Evolutionary conservation across 2,113 vertebrate genomes (phyloP).

Genomic region (Echinops telfairi): DNA sequence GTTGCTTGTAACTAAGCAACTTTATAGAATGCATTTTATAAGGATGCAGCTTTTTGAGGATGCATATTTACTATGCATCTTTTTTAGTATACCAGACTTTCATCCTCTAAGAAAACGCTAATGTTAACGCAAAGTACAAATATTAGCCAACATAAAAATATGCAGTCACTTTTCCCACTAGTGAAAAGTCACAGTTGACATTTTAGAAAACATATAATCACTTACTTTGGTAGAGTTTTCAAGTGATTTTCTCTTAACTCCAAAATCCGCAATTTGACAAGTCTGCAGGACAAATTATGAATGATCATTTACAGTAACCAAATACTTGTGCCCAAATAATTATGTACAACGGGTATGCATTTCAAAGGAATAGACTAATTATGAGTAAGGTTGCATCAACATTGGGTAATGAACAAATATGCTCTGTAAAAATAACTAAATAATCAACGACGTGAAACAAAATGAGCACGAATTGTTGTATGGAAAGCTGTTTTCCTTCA

Average conservation of each 20-base stretch:
- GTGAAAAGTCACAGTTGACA: slow-evolving; percentile 36
- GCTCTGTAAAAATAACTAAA: too few relatives aligned
- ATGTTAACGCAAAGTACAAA: slow-evolving; percentile 43
- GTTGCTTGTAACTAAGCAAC: not conserved
- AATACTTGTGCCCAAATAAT: not conserved
- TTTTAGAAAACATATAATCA: slow-evolving; percentile 65
- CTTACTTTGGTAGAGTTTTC: slow-evolving; percentile 99
- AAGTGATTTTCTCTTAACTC: slow-evolving; percentile 99
- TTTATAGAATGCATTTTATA: not conserved
- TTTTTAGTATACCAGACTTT: not conserved
- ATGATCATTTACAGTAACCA: not conserved
- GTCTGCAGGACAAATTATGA: slow-evolving; percentile 86
- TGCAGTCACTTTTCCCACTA: not conserved
- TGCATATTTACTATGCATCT: slow-evolving; percentile 11
- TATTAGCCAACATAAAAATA: not conserved
- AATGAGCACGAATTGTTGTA: too few relatives aligned
- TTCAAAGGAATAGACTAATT: slow-evolving; percentile 11
- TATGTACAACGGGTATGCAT: not conserved
- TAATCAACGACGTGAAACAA: too few relatives aligned
- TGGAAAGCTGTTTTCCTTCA: too few relatives aligned
- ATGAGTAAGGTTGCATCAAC: not conserved
- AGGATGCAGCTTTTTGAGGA: not conserved
- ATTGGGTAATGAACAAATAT: too few relatives aligned
- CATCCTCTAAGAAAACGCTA: not conserved
- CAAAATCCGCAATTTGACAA: slow-evolving; percentile 98